Percentiles rank a stretch among this genome's conserved stretches.
phyloP scores from a whole-genome alignment of 2,797 vertebrate genomes.

The Aldrovandia affinis region DNA sequence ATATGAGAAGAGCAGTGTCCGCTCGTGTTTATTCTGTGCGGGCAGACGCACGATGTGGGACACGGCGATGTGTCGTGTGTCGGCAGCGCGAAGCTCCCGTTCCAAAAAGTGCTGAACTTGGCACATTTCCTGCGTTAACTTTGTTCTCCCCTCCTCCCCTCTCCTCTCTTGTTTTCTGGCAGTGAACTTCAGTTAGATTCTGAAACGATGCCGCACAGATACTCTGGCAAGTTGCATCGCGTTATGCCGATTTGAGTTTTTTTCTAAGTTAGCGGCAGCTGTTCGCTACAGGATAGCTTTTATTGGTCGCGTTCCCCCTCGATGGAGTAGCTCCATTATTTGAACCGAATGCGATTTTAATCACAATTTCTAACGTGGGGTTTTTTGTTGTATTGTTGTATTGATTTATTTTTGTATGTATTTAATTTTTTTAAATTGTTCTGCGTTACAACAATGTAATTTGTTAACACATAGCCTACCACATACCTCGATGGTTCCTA shows the following conservation, averaged over 20 bases:
- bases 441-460: background rate
- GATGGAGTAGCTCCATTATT: background rate
- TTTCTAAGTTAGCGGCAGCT: background rate
- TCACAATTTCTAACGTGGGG: background rate
- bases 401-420: background rate
- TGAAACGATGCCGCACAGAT: slow-evolving; percentile 1
- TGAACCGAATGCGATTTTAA: background rate
- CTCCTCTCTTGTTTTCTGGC: slow-evolving; percentile 66
- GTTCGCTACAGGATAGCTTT: background rate
- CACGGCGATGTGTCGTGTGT: slow-evolving; percentile 73
- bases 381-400: background rate
- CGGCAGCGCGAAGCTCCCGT: slow-evolving; percentile 64
- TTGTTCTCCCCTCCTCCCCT: too few species aligned
- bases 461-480: background rate
- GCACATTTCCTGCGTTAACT: slow-evolving; percentile 72
- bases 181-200: slow-evolving; percentile 66
- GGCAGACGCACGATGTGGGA: slow-evolving; percentile 70
- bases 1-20: slow-evolving; percentile 30
- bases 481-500: background rate
- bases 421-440: background rate
- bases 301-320: background rate
- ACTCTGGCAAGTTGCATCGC: slow-evolving; percentile 11
- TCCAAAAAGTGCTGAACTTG: slow-evolving; percentile 75
- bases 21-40: slow-evolving; percentile 63
- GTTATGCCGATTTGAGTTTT: slow-evolving; percentile 3